A percentile compares a stretch with the other conserved stretches of the same genome.
phyloP scores from a whole-genome alignment of 2,797 vertebrate species.

The Phrynocephalus guinanensis region DNA sequence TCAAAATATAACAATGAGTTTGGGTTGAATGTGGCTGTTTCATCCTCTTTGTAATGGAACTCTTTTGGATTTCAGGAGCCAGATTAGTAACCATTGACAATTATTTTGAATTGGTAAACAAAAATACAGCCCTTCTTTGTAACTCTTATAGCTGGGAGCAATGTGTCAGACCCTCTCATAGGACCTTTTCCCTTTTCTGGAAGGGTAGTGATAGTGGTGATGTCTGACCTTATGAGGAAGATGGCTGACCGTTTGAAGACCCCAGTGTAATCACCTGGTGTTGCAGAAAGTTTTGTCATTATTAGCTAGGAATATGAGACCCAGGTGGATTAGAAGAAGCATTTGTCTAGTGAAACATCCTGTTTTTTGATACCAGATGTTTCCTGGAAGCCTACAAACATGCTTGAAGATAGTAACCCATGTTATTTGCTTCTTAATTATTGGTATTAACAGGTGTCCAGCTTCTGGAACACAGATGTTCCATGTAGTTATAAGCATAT shows the following conservation, averaged over 20 bases:
- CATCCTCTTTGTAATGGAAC: too few relatives aligned
- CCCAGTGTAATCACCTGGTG: background rate
- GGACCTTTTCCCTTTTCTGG: too few relatives aligned
- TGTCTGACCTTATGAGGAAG: background rate
- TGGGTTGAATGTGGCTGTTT: too few relatives aligned
- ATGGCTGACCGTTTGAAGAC: background rate
- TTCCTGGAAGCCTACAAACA: constrained; percentile 16
- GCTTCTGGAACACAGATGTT: background rate
- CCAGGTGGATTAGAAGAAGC: background rate
- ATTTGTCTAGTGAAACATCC: background rate
- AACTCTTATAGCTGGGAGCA: too few relatives aligned
- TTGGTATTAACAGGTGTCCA: background rate
- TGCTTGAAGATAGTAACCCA: background rate
- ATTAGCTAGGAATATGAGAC: background rate
- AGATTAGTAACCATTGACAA: too few relatives aligned
- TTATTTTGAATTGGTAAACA: too few relatives aligned
- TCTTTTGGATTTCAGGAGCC: too few relatives aligned
- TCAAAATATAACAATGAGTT: too few relatives aligned
- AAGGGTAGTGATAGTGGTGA: background rate
- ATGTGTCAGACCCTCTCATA: too few relatives aligned
- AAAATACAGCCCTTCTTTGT: too few relatives aligned
- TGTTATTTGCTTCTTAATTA: background rate
- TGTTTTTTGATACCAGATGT: constrained; percentile 3
- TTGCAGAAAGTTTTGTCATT: background rate
- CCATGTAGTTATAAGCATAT: background rate